Evolutionary conservation across 2,113 vertebrate genomes (phyloP).

Genomic region (Antidorcas marsupialis): DNA sequence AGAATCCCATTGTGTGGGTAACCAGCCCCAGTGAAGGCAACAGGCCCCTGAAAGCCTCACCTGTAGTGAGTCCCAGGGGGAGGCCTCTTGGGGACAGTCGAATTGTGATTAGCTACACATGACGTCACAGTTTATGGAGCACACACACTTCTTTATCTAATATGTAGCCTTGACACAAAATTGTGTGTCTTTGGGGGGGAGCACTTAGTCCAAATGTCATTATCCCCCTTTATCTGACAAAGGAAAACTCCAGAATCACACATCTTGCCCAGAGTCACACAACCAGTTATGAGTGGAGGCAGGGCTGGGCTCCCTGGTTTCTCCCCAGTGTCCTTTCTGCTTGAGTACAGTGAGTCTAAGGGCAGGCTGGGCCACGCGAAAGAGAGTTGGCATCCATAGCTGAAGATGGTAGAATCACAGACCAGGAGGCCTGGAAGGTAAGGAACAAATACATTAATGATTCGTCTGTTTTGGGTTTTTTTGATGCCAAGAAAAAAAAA

Average conservation of each 20-base stretch:
- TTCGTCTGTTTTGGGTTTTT: not conserved
- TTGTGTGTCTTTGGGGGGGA: not conserved
- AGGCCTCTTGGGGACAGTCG: not conserved
- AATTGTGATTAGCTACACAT: not conserved
- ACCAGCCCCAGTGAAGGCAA: not conserved
- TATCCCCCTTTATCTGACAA: not conserved
- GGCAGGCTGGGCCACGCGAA: accelerated
- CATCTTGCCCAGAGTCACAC: not conserved
- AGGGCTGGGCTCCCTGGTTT: not conserved
- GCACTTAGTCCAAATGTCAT: not conserved
- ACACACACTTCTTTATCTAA: not conserved
- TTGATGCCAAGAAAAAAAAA: not conserved
- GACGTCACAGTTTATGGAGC: not conserved
- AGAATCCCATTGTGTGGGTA: not conserved
- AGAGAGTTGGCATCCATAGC: not conserved
- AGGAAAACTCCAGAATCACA: not conserved
- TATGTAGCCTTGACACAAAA: not conserved
- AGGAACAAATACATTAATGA: not conserved
- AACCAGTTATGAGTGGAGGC: not conserved
- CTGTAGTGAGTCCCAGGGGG: not conserved
- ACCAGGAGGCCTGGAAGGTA: not conserved
- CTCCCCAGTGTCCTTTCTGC: not conserved
- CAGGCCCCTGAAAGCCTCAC: not conserved
- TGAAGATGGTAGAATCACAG: not conserved
- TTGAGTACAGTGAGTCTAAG: not conserved